Conservation (phyloP, 1,140 invertebrate species). For the Trichonephila clavipes region DNA sequence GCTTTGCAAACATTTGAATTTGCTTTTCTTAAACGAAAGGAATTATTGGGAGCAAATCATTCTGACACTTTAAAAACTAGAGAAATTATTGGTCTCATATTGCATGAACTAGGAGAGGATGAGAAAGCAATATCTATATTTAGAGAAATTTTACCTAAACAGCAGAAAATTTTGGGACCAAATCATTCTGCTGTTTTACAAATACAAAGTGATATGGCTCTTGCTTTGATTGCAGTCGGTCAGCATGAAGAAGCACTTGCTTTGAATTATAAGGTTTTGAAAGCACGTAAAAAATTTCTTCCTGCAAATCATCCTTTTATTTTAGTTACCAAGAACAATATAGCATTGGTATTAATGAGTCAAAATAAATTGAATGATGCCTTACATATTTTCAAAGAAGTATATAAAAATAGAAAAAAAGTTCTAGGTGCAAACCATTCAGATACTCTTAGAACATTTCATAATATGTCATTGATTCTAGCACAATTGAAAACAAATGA, state of each 20-base stretch:
- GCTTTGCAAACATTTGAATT: constrained; percentile 76
- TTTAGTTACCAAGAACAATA: constrained; percentile 50
- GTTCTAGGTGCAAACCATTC: constrained; percentile 78
- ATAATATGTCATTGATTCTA: constrained; percentile 59
- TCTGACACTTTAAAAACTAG: constrained; percentile 77
- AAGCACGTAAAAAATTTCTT: background rate
- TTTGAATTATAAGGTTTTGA: constrained; percentile 24
- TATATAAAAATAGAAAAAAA: constrained; percentile 77
- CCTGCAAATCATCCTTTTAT: constrained; percentile 27
- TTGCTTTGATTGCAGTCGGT: constrained; percentile 75
- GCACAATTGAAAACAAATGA: constrained; percentile 66
- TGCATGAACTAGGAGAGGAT: constrained; percentile 77
- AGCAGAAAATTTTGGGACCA: constrained; percentile 78
- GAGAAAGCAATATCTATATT: constrained; percentile 78
- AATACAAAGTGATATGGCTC: constrained; percentile 78
- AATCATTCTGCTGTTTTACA: constrained; percentile 76
- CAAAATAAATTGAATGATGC: constrained; percentile 48
- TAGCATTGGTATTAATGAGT: constrained; percentile 25
- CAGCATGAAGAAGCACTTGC: constrained; percentile 78
- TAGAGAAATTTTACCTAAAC: constrained; percentile 77
- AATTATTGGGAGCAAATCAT: constrained; percentile 77
- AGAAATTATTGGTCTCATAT: constrained; percentile 77
- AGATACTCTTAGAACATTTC: constrained; percentile 78
- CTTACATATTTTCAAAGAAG: constrained; percentile 75
- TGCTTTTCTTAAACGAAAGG: constrained; percentile 76